Conservation (phyloP, 2,888 invertebrate genomes). For the Hyposoter dolosus region DNA sequence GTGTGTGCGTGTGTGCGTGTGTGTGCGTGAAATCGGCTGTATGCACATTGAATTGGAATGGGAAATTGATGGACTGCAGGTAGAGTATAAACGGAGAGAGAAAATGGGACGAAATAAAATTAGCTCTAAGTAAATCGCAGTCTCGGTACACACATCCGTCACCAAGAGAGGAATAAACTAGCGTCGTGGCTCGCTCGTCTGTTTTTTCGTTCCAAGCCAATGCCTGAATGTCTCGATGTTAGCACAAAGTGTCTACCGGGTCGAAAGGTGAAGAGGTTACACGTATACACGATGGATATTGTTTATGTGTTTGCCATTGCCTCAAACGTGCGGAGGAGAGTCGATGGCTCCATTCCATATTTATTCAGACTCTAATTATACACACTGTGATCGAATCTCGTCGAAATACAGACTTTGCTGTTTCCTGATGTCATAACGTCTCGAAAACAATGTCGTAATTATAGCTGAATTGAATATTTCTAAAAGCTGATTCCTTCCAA, state of each 20-base stretch:
- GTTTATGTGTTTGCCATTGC: conserved; percentile 9
- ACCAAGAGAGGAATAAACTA: conserved; percentile 63
- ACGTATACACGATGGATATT: conserved; percentile 37
- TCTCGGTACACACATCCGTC: conserved; percentile 43
- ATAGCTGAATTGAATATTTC: not conserved
- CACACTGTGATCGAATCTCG: not conserved
- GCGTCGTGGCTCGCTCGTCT: conserved; percentile 5
- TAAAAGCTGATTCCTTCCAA: not conserved
- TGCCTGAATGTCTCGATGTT: conserved; percentile 9
- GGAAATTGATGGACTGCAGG: conserved; percentile 20
- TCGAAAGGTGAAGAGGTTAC: conserved; percentile 72
- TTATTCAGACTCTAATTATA: conserved; percentile 20
- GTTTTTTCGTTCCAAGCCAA: conserved; percentile 30
- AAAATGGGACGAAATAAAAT: conserved; percentile 62
- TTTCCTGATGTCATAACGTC: not conserved
- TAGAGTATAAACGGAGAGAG: not conserved
- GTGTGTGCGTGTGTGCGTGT: not conserved
- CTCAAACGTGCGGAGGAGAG: not conserved
- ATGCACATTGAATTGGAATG: not conserved
- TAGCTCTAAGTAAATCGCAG: conserved; percentile 50
- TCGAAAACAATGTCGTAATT: not conserved
- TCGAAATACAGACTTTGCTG: not conserved
- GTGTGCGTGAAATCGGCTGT: not conserved
- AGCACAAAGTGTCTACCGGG: conserved; percentile 40
- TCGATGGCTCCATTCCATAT: conserved; percentile 20